Conservation (phyloP, 2,113 vertebrate species). For the Archocentrus centrarchus region DNA sequence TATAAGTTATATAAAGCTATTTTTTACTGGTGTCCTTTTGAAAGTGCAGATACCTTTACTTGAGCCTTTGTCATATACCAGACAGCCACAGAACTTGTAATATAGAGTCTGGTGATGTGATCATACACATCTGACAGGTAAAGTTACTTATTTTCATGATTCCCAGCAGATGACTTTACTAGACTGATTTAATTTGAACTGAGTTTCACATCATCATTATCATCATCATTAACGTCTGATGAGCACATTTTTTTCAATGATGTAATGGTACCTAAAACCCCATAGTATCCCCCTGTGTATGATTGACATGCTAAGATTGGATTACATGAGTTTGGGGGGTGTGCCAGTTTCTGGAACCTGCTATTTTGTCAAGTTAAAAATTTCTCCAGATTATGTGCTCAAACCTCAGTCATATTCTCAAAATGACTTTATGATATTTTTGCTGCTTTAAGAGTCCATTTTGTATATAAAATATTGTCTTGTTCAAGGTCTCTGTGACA, state of each 20-base stretch:
- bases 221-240: conserved; percentile 18
- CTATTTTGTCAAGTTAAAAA: not conserved
- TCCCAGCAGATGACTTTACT: not conserved
- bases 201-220: too few species aligned
- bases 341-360: conserved; percentile 19
- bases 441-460: conserved; percentile 13
- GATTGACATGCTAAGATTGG: not conserved
- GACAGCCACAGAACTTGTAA: not conserved
- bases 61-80: not conserved
- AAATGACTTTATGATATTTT: conserved; percentile 26
- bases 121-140: not conserved
- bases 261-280: conserved; percentile 47
- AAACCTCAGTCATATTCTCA: not conserved
- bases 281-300: not conserved
- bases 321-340: conserved; percentile 16
- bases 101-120: not conserved
- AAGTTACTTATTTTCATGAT: not conserved
- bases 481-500: conserved; percentile 51
- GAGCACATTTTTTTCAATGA: conserved; percentile 15
- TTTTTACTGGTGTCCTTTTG: not conserved
- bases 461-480: not conserved
- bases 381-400: not conserved
- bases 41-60: not conserved
- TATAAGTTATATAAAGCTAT: not conserved
- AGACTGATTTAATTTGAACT: not conserved